A percentile compares a stretch with the other conserved stretches of the same genome.
Conservation (phyloP, 1,140 invertebrate genomes). For the Acyrthosiphon pisum region DNA sequence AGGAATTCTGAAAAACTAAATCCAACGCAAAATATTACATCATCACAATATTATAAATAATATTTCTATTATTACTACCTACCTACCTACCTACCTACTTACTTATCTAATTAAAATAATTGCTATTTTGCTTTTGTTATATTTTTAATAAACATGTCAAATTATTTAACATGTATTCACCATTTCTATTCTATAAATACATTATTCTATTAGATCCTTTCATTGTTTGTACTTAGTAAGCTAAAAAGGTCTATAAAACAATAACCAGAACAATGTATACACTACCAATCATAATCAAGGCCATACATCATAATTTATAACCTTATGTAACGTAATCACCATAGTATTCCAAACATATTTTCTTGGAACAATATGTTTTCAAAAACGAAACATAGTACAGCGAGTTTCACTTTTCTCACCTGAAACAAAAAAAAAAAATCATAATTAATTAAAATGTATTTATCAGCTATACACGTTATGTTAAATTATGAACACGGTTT, state of each 20-base stretch:
- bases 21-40: background rate
- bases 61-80: too few relatives aligned
- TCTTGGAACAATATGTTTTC: constrained; percentile 1
- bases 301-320: background rate
- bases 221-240: background rate
- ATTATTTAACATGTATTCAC: background rate
- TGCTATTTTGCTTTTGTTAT: background rate
- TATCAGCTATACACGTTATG: background rate
- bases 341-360: background rate
- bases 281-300: background rate
- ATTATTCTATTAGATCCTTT: constrained; percentile 18
- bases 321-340: background rate
- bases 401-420: background rate
- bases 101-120: background rate
- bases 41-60: background rate
- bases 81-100: too few relatives aligned
- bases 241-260: constrained; percentile 1
- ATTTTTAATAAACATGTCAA: constrained; percentile 29
- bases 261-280: constrained; percentile 25
- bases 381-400: background rate
- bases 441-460: background rate
- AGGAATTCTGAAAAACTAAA: background rate
- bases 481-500: background rate
- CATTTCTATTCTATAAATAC: background rate
- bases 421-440: background rate